Evolutionary conservation across 2,888 invertebrate genomes (phyloP), one percentile per base, ranked within the genome.

Genomic region (Timema cristinae): DNA sequence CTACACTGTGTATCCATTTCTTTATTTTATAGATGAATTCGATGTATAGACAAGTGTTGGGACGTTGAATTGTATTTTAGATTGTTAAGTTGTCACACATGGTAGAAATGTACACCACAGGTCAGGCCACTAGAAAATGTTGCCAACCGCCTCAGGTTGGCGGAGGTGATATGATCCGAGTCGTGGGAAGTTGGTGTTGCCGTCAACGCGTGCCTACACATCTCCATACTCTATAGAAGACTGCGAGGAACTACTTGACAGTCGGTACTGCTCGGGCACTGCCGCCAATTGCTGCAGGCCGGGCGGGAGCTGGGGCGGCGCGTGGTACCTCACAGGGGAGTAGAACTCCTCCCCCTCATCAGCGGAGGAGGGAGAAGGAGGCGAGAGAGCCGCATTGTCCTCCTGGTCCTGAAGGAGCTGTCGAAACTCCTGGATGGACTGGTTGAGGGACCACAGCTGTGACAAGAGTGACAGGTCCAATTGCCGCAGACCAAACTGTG

Each of bases 371-470:
- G 77, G 87, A 78, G 81, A 88, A 79, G 78, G 87, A 0, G 76
- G 76, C 2, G 76, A 76, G 2, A 75, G 71, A 13, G 76, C 71
- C 78, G 83, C 86, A 81, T 79, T 85, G 78, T 79, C 88, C 77
- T 82, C 81, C 69, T 81, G 82, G 54, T 87, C 87, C 77, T 87
- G 87, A 73, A 90, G 82, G 76, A 90, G 86, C 77, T 89, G 88
- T 66, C 92, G 89, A 85, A 94, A 95, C 76, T 95, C 93, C 78
- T 95, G 94, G 81, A 96, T 95, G 61, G 94, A 91, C 82, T 96
- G 95, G 83, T 95, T 95, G 69, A 97, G 86, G 1, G 94, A 91
- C 94, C 95, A 95, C 75, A 97, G 86, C 83, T 97, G 96, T 6
- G 94, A 94, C 63, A 96, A 86, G 70, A 97, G 85, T 0, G 94